A percentile compares a stretch with the other conserved stretches of the same genome.
Evolutionary conservation across 2,888 invertebrate species (phyloP).

Genomic region (Elgonia sp.): DNA sequence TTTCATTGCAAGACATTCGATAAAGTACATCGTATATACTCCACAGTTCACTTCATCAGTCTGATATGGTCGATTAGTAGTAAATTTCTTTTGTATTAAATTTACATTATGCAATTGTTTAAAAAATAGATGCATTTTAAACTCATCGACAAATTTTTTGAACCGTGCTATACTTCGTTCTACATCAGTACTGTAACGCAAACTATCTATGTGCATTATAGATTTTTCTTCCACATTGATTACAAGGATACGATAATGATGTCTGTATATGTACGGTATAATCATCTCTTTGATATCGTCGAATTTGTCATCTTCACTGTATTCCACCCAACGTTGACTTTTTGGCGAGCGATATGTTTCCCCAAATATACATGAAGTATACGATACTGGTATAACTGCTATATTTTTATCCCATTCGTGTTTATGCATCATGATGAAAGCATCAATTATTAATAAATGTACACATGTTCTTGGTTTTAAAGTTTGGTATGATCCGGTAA

Average conservation of each 20-base stretch:
- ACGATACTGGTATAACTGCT: not conserved
- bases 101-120: too few relatives aligned
- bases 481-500: not conserved
- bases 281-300: not conserved
- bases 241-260: not conserved
- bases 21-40: too few relatives aligned
- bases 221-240: not conserved
- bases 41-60: too few relatives aligned
- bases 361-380: slow-evolving; percentile 3
- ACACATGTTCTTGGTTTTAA: not conserved
- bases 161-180: not conserved
- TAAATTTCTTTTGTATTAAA: too few relatives aligned
- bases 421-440: not conserved
- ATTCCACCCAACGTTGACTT: not conserved
- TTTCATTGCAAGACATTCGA: too few relatives aligned
- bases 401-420: not conserved
- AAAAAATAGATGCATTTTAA: too few relatives aligned
- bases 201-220: not conserved
- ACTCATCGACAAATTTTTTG: too few relatives aligned
- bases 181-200: not conserved
- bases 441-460: slow-evolving; percentile 3
- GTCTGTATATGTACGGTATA: not conserved
- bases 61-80: too few relatives aligned
- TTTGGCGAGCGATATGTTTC: not conserved
- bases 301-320: too few relatives aligned